These are phyloP conservation scores for Channa maculata DNA, from an alignment of 2,113 vertebrate genomes.

Conservation along the genomic window DNA sequence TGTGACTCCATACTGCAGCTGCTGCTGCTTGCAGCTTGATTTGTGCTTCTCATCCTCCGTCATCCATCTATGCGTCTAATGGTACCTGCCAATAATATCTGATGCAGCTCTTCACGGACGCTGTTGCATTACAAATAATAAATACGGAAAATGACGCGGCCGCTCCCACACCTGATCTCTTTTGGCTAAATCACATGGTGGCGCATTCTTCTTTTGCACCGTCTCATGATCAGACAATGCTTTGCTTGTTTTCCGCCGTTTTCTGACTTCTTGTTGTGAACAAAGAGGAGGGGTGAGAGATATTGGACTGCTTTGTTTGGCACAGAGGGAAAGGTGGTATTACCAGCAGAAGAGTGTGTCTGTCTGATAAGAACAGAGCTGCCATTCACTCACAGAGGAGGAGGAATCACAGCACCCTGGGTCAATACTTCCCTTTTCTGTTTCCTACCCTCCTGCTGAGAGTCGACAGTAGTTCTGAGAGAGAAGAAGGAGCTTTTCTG, in stretches of 20 bases:
- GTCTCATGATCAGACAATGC: neutral
- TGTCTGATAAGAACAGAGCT: slow-evolving; percentile 35
- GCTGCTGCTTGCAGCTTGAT: no score
- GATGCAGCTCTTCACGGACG: no score
- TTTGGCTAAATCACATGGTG: no score
- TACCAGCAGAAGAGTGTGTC: slow-evolving; percentile 11
- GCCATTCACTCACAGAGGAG: slow-evolving; percentile 21
- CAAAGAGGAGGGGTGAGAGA: slow-evolving; percentile 12
- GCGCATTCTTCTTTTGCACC: no score
- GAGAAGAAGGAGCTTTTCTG: slow-evolving; percentile 7
- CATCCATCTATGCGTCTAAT: no score
- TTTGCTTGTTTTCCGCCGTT: neutral
- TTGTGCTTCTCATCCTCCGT: no score
- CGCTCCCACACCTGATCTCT: no score
- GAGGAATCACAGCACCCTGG: slow-evolving; percentile 30
- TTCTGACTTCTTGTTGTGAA: slow-evolving; percentile 6
- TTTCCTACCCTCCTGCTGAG: slow-evolving; percentile 25
- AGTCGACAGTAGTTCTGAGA: neutral
- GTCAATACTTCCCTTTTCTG: slow-evolving; percentile 38
- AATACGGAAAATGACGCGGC: no score
- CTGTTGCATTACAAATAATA: no score
- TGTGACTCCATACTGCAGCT: no score
- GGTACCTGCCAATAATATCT: no score
- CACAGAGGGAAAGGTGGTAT: neutral
- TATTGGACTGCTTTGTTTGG: slow-evolving; percentile 12